Base-by-base conservation (phyloP, 2,888 invertebrate species). In the Lomographa bimaculata region DNA sequence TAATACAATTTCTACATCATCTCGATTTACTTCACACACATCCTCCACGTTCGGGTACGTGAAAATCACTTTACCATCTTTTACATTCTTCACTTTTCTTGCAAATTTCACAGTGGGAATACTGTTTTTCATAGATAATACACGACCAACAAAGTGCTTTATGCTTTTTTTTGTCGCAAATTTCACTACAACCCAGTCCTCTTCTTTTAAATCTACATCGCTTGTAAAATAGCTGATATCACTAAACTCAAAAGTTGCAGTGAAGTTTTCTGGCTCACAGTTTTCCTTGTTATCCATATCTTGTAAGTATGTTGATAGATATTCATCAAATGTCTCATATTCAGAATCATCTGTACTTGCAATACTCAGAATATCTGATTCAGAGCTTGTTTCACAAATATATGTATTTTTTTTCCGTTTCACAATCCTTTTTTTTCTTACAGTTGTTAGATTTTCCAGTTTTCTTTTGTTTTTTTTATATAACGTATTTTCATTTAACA, bases 31-130 rank as follows among this genome's bases (percentile, higher is more conserved):
- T 28, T 37, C 45, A 45, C 37, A 51, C 23, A 52, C 10, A 11
- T 49, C 49, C 9, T 52, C 49, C 6, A 49, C 39, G 10, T 39
- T 41, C 6, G 49, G 49, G 29, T 52, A 47, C 4, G 38, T 41
- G 12, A 48, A 52, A 16, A 35, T 25, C 5, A 35, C 10, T 44
- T 43, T 32, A 27, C 12, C 28, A 21, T 19, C 11, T 43, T 40
- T 48, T 9, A 40, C n/a, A 37, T 51, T 40, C 24, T 41, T 46
- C 1, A 42, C 46, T 39, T 42, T 46, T 32, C 38, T 34, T 38
- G 24, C 14, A 42, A 38, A 49, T 42, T 49, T 52, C 30, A 50
- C 44, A 17, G 33, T 49, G 23, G 49, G 46, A 20, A 44, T 42
- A 11, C 20, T 46, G 20, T 44, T 35, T 28, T 39, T 45, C 6